Percentiles rank a stretch among this genome's conserved stretches.
Evolutionary conservation across 2,888 invertebrate genomes (phyloP).

Genomic region (Lasius platythorax): DNA sequence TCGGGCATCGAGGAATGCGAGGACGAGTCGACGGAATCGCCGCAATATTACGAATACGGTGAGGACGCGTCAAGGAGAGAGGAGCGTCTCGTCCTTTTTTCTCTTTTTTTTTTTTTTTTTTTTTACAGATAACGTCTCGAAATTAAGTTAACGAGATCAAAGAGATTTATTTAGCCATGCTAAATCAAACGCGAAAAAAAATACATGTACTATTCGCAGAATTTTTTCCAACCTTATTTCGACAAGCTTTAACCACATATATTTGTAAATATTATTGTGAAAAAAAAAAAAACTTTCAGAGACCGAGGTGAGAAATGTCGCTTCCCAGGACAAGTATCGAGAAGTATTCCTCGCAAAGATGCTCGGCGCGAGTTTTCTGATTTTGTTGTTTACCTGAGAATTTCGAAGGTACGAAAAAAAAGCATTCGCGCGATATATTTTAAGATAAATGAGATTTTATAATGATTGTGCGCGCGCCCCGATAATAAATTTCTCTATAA

Average conservation of each 20-base stretch:
- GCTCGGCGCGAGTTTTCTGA: background rate
- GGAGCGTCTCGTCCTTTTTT: conserved; percentile 33
- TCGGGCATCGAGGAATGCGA: conserved; percentile 67
- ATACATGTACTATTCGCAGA: background rate
- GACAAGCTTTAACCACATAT: background rate
- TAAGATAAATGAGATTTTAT: background rate
- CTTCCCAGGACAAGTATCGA: background rate
- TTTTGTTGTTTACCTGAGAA: conserved; percentile 3
- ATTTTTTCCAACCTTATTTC: background rate
- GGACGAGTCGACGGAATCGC: conserved; percentile 69
- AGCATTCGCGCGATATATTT: background rate
- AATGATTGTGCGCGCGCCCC: background rate
- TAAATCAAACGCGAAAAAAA: background rate
- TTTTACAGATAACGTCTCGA: background rate
- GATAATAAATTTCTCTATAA: conserved; percentile 2
- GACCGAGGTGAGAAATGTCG: conserved; percentile 25
- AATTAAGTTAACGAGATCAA: background rate
- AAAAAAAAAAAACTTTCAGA: conserved; percentile 21
- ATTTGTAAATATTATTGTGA: background rate
- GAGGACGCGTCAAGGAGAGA: conserved; percentile 65
- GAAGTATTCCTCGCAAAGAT: background rate
- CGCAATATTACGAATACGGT: conserved; percentile 79
- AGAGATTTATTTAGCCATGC: no score
- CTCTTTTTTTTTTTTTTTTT: background rate
- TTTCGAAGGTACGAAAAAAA: background rate